Conservation (phyloP, 2,113 vertebrate genomes). For the Spilogale gracilis region DNA sequence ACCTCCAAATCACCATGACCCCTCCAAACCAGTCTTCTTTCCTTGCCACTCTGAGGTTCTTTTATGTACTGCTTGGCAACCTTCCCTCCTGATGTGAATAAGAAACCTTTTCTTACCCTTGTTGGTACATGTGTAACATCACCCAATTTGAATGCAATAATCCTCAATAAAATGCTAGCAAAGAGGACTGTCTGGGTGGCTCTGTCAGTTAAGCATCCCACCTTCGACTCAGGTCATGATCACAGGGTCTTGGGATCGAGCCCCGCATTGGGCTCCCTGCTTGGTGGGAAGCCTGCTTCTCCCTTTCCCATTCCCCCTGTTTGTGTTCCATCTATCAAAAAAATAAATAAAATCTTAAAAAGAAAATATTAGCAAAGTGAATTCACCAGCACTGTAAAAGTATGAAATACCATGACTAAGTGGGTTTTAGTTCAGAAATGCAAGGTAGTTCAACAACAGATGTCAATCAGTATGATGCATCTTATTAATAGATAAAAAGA, state of each 20-base stretch:
- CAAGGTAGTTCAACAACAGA: neutral
- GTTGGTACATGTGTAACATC: neutral
- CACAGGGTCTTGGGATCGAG: too few relatives aligned
- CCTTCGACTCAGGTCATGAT: too few relatives aligned
- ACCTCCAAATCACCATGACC: neutral
- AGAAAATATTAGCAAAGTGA: neutral
- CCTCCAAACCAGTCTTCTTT: neutral
- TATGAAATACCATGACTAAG: neutral
- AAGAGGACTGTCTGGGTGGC: neutral
- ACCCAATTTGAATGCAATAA: neutral
- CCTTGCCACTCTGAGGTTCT: neutral
- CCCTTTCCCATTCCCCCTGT: too few relatives aligned
- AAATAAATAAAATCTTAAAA: neutral
- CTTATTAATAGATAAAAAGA: neutral
- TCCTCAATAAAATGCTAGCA: neutral
- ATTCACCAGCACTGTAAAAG: neutral
- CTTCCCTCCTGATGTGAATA: neutral
- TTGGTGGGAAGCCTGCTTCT: too few relatives aligned
- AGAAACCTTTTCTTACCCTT: neutral
- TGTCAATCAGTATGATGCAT: neutral
- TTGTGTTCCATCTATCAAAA: too few relatives aligned
- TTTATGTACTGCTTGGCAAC: neutral
- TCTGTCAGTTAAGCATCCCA: too few relatives aligned
- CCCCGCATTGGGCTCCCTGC: too few relatives aligned
- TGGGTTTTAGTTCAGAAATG: slow-evolving; percentile 8